Evolutionary conservation across 35 echinoderm and acorn worm species (phyloP).

Genomic region (Anneissia japonica): DNA sequence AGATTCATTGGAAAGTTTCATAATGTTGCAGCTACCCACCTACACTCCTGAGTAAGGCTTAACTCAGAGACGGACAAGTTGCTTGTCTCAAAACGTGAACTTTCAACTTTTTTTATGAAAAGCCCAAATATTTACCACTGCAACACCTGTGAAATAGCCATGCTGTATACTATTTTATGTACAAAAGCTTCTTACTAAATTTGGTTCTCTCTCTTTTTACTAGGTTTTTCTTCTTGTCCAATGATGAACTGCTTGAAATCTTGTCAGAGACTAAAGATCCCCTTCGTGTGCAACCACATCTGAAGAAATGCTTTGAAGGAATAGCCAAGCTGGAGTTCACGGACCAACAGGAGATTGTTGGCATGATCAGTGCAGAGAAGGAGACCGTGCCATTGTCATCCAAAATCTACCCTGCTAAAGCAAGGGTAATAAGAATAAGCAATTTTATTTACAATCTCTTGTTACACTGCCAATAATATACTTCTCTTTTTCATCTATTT

Average conservation of each 20-base stretch:
- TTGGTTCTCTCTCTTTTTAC: conserved; percentile 12
- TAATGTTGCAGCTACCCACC: no score
- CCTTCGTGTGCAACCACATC: conserved; percentile 86
- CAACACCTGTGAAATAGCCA: no score
- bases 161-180: no score
- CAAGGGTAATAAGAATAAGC: conserved; percentile 51
- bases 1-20: no score
- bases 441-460: no score
- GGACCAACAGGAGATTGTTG: conserved; percentile 93
- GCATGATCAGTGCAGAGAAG: conserved; percentile 96
- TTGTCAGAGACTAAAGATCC: conserved; percentile 99
- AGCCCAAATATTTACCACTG: no score
- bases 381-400: conserved; percentile 76
- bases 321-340: conserved; percentile 92
- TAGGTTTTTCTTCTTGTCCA: conserved; percentile 99
- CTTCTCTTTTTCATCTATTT: no score
- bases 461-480: no score
- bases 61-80: no score
- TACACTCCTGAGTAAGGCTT: no score
- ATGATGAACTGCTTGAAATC: conserved; percentile 97
- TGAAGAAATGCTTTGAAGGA: conserved; percentile 99
- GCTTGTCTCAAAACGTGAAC: no score
- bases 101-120: no score
- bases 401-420: conserved; percentile 96
- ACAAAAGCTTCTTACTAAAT: background rate